Conservation (phyloP, 53 echinoderm and acorn worm genomes). For the Pentamera pediparva region DNA sequence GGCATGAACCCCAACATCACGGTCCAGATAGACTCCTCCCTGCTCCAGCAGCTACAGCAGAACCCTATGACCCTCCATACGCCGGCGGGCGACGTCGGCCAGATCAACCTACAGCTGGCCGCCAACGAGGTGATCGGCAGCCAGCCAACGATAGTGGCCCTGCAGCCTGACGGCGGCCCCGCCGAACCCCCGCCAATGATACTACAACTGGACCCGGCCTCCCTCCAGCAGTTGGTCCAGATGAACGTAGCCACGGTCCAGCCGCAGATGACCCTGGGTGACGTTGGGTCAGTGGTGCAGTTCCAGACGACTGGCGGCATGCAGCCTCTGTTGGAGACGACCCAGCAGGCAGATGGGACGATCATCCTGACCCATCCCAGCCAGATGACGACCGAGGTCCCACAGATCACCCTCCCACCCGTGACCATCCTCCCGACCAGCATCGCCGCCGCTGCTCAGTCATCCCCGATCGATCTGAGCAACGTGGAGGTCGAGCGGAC, state of each 20-base stretch:
- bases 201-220: constrained; percentile 49
- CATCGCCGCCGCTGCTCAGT: not conserved
- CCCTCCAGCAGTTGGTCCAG: constrained; percentile 49
- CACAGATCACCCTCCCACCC: not conserved
- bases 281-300: constrained; percentile 19
- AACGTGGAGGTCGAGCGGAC: constrained; percentile 16
- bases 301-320: constrained; percentile 59
- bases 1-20: constrained; percentile 88
- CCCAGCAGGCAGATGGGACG: too few species aligned
- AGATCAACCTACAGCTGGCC: constrained; percentile 64
- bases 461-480: constrained; percentile 25
- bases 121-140: constrained; percentile 48
- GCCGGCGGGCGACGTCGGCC: constrained; percentile 68
- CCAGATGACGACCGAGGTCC: not conserved
- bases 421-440: not conserved
- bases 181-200: constrained; percentile 43
- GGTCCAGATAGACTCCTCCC: constrained; percentile 86
- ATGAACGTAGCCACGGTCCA: constrained; percentile 29
- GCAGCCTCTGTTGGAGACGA: constrained; percentile 50
- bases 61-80: constrained; percentile 80
- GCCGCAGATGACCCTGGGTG: not conserved
- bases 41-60: constrained; percentile 91
- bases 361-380: too few species aligned
- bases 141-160: constrained; percentile 47
- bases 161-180: constrained; percentile 50